phyloP scores from a whole-genome alignment of 1,140 invertebrate genomes.

The Macrobrachium nipponense region DNA sequence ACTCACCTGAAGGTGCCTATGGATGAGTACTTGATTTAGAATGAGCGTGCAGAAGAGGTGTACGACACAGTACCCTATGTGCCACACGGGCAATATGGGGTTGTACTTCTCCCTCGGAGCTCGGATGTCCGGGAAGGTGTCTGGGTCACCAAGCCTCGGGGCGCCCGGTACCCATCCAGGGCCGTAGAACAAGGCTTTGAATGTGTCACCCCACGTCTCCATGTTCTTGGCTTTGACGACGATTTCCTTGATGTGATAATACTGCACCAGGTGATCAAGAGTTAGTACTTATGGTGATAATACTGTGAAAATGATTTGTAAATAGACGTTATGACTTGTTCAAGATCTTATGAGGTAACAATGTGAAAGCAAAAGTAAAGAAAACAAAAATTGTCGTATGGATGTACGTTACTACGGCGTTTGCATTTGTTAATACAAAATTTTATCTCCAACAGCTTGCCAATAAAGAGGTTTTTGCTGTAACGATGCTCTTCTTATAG shows the following conservation, averaged over 20 bases:
- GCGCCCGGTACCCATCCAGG: constrained; percentile 66
- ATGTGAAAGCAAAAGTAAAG: too few relatives aligned
- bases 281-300: too few relatives aligned
- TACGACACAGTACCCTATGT: neutral
- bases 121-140: constrained; percentile 62
- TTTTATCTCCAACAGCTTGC: too few relatives aligned
- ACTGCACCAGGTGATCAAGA: neutral
- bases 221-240: constrained; percentile 64
- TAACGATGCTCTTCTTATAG: too few relatives aligned
- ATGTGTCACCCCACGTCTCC: constrained; percentile 66
- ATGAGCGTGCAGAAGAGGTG: constrained; percentile 33
- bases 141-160: constrained; percentile 66
- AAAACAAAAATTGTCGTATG: too few relatives aligned
- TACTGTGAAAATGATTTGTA: too few relatives aligned
- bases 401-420: too few relatives aligned
- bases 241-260: constrained; percentile 68
- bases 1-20: neutral
- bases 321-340: too few relatives aligned
- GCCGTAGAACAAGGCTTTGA: constrained; percentile 66
- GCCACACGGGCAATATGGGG: constrained; percentile 22
- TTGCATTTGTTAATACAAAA: too few relatives aligned
- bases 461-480: too few relatives aligned
- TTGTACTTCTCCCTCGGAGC: constrained; percentile 28
- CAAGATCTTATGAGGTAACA: too few relatives aligned
- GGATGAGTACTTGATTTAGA: constrained; percentile 31